phyloP scores from a whole-genome alignment of 2,113 vertebrate genomes.

The Bubo bubo region DNA sequence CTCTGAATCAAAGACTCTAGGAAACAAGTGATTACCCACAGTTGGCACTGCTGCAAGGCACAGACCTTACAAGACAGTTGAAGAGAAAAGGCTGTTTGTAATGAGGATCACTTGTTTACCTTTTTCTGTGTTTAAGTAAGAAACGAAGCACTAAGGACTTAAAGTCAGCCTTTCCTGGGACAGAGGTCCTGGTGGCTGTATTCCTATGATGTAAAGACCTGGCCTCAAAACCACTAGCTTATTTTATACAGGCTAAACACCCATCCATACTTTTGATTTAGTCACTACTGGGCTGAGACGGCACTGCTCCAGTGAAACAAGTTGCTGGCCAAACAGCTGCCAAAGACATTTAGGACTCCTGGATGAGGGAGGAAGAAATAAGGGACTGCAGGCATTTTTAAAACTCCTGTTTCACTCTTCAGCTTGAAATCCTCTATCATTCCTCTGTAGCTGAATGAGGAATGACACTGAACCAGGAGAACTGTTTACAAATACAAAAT shows the following conservation, averaged over 20 bases:
- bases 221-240: not conserved
- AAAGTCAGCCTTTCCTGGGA: not conserved
- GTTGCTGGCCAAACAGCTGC: not conserved
- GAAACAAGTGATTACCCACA: not conserved
- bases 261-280: not conserved
- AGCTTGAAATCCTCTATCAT: not conserved
- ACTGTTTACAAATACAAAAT: not conserved
- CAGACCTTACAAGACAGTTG: not conserved
- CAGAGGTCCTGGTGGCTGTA: not conserved
- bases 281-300: not conserved
- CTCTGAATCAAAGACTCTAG: not conserved
- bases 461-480: not conserved
- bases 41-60: not conserved
- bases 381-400: not conserved
- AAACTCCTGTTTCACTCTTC: not conserved
- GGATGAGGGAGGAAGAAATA: not conserved
- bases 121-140: not conserved
- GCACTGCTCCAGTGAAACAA: not conserved
- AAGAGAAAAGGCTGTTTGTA: not conserved
- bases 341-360: not conserved
- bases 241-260: not conserved
- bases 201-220: not conserved
- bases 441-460: not conserved
- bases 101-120: not conserved
- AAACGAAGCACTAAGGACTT: not conserved